Percentiles rank a stretch among this genome's conserved stretches.
These are phyloP conservation scores for Microtus oregoni DNA, from an alignment of 2,113 vertebrate species.

Conservation along the genomic window DNA sequence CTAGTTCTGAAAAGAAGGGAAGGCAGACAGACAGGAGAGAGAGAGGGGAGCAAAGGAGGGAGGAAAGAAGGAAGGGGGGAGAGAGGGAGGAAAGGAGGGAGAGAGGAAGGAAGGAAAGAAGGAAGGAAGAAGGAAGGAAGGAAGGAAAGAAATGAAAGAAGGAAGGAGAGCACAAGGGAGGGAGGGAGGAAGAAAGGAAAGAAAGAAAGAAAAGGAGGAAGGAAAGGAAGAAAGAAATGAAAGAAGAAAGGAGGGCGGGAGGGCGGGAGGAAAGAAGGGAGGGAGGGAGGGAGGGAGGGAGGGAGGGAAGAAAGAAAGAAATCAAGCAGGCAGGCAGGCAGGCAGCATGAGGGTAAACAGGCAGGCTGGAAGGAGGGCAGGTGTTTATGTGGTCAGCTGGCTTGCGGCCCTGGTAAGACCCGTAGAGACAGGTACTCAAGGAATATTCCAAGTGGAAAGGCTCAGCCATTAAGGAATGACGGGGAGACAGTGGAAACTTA, in stretches of 20 bases:
- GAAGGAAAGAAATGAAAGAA: no score
- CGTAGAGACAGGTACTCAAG: background rate
- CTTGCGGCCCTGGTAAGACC: background rate
- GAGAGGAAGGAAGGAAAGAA: background rate
- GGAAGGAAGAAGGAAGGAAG: no score
- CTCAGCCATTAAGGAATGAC: background rate
- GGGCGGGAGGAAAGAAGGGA: fast-evolving
- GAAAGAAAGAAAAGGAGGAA: fast-evolving
- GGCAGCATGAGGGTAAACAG: background rate
- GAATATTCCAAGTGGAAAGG: background rate
- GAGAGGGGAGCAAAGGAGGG: background rate
- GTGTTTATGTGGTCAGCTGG: background rate
- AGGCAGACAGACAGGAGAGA: background rate
- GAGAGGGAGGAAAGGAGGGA: no score
- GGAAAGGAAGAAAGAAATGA: background rate
- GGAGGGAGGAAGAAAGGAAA: background rate
- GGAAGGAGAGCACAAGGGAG: background rate
- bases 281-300: fast-evolving
- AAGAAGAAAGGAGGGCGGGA: fast-evolving
- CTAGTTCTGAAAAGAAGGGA: background rate
- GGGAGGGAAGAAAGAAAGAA: background rate
- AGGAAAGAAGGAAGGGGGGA: background rate
- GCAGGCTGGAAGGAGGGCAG: background rate
- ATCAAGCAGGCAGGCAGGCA: background rate
- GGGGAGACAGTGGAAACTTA: background rate